phyloP scores from a whole-genome alignment of 2,888 invertebrate genomes.

The Meiosimyza decipiens region DNA sequence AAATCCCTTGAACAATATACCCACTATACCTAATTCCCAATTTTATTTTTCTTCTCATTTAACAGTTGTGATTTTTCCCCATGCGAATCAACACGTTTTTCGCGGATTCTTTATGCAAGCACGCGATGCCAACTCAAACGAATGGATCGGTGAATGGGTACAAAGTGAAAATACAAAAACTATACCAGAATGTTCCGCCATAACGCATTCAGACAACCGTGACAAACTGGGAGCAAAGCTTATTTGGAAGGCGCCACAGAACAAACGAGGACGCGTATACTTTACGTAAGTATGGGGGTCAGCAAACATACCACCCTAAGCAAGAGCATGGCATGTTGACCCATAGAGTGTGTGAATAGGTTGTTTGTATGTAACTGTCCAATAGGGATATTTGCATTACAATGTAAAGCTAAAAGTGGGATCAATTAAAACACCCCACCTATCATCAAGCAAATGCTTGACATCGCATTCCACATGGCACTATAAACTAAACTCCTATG shows the following conservation, averaged over 20 bases:
- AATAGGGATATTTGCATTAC: neutral
- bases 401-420: neutral
- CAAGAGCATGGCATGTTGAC: too few species aligned
- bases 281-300: slow-evolving; percentile 77
- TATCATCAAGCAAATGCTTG: neutral
- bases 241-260: slow-evolving; percentile 79
- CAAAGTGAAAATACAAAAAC: slow-evolving; percentile 79
- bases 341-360: too few species aligned
- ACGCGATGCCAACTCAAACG: slow-evolving; percentile 76
- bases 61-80: slow-evolving; percentile 59
- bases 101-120: slow-evolving; percentile 89
- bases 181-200: slow-evolving; percentile 82
- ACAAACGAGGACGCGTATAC: slow-evolving; percentile 77
- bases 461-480: neutral
- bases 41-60: slow-evolving; percentile 8
- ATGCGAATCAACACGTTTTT: slow-evolving; percentile 68
- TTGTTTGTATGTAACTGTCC: too few species aligned
- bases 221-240: slow-evolving; percentile 79
- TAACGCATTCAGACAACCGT: slow-evolving; percentile 82
- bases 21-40: neutral
- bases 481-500: neutral
- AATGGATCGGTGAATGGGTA: slow-evolving; percentile 82
- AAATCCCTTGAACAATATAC: neutral
- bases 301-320: too few species aligned
- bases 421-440: neutral